Percentiles rank a stretch among this genome's conserved stretches.
These are phyloP conservation scores for Speoplatyrhinus poulsoni DNA, from an alignment of 2,113 vertebrate species.

Conservation along the genomic window DNA sequence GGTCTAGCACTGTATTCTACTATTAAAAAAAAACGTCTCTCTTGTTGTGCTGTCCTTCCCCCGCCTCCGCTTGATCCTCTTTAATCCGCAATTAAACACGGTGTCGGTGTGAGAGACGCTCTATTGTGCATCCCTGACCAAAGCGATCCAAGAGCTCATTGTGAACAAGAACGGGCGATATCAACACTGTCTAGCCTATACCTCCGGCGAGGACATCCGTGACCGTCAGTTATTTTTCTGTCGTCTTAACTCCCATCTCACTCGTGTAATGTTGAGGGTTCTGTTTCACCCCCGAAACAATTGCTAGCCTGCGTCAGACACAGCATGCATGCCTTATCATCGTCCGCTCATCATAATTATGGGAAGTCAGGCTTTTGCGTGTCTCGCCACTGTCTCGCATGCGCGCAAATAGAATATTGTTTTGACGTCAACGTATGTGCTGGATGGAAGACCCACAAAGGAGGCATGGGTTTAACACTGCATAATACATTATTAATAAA, in stretches of 20 bases:
- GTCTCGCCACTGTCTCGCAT: background rate
- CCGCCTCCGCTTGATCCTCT: conserved; percentile 43
- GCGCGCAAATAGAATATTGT: background rate
- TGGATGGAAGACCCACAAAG: too few species aligned
- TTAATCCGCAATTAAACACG: conserved; percentile 77
- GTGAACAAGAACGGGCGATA: conserved; percentile 22
- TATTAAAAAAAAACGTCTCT: conserved; percentile 72
- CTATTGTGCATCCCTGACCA: conserved; percentile 69
- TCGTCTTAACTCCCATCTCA: conserved; percentile 2
- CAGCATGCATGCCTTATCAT: conserved; percentile 64
- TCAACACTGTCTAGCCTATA: conserved; percentile 11
- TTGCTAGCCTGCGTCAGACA: conserved; percentile 72
- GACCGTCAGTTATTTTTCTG: conserved; percentile 23
- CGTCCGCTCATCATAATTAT: conserved; percentile 50
- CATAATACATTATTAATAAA: too few species aligned
- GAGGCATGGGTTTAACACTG: too few species aligned
- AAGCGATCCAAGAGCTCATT: conserved; percentile 30
- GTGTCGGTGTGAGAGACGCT: conserved; percentile 61
- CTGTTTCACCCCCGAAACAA: conserved; percentile 57
- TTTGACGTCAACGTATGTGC: background rate
- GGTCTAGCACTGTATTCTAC: conserved; percentile 15
- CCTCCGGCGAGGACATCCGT: conserved; percentile 37
- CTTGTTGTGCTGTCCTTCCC: conserved; percentile 52
- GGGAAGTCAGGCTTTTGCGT: conserved; percentile 5
- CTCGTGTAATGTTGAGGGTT: conserved; percentile 39